Evolutionary conservation across 1,140 invertebrate genomes (phyloP), one percentile per base, ranked within the genome.

Genomic region (Papilio polytes): DNA sequence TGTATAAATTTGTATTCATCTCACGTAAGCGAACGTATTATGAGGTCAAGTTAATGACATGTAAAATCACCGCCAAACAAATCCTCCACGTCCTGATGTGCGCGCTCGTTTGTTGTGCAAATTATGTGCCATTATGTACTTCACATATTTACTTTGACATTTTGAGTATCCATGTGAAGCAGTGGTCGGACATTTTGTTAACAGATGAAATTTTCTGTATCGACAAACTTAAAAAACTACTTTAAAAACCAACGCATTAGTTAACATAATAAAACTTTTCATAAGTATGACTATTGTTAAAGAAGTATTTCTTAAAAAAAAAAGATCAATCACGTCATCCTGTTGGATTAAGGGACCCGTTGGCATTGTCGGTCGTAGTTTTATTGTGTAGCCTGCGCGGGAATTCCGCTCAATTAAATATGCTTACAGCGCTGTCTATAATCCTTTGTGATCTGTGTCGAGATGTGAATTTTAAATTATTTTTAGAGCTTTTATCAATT

Each of bases 351-450:
- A 70, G 12, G 12, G 12, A 70, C 15, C 22, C 63, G 63, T 2
- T 26, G 20, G 22, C 12, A 70, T 70, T 70, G 63, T 70, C 26
- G 56, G 18, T 56, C 46, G 51, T 53, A 53, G 51, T 63, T 63
- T 63, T 63, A 13, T 66, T 31, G 59, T 66, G 59, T 2, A 26
- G 22, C 13, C 18, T 56, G 22, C 26, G 13, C 26, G 26, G 63
- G 63, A 70, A 70, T 70, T 70, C 63, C 63, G 63, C 22, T 15
- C 63, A 31, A 31, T 31, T 70, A 31, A 18, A 36, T 70, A 70
- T 70, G 63, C 63, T 36, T 31, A 70, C 63, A 15, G 63, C 63
- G 26, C 26, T 15, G 4, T 36, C 3, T 10, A 31, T 36, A 63
- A 63, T 10, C 13, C 22, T 63, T 63, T 63, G 22, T 22, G 20